A percentile compares a stretch with the other conserved stretches of the same genome.
phyloP scores from a whole-genome alignment of 92 coral and sea anemone genomes.

The Zoanthus solanderi region DNA sequence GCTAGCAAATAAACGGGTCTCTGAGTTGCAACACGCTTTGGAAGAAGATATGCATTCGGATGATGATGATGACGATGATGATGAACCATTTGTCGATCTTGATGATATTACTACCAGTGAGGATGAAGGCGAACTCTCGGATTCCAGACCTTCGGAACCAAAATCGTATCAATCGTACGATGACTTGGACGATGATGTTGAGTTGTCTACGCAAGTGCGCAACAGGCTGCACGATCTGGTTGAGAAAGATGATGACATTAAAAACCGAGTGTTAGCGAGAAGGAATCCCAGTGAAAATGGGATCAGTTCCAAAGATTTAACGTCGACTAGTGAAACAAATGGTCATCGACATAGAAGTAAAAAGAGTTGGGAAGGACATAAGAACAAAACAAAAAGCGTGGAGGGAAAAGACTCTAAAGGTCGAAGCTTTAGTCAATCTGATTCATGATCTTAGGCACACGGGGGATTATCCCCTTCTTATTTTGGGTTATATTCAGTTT shows the following conservation, averaged over 20 bases:
- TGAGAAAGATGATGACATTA: constrained; percentile 39
- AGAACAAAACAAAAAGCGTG: constrained; percentile 25
- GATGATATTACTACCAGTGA: constrained; percentile 50
- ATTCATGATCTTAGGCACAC: neutral
- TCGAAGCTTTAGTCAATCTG: constrained; percentile 21
- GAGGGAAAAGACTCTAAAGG: constrained; percentile 37
- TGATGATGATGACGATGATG: constrained; percentile 80
- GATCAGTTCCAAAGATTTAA: neutral
- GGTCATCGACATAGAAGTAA: constrained; percentile 43
- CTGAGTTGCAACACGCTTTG: constrained; percentile 91
- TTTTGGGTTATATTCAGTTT: too few species aligned
- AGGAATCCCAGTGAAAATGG: constrained; percentile 33
- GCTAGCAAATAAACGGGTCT: constrained; percentile 88
- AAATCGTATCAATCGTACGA: constrained; percentile 96
- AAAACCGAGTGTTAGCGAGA: constrained; percentile 18
- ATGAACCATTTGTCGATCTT: constrained; percentile 46
- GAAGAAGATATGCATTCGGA: constrained; percentile 93
- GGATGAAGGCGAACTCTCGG: constrained; percentile 71
- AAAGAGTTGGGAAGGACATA: constrained; percentile 29
- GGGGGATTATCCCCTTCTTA: neutral
- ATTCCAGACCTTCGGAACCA: constrained; percentile 91
- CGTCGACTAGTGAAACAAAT: constrained; percentile 11
- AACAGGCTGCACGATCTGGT: constrained; percentile 38
- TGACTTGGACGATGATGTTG: constrained; percentile 82
- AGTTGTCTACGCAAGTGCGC: constrained; percentile 44